Conservation (phyloP, 2,888 invertebrate species). For the Phyto melanocephala region DNA sequence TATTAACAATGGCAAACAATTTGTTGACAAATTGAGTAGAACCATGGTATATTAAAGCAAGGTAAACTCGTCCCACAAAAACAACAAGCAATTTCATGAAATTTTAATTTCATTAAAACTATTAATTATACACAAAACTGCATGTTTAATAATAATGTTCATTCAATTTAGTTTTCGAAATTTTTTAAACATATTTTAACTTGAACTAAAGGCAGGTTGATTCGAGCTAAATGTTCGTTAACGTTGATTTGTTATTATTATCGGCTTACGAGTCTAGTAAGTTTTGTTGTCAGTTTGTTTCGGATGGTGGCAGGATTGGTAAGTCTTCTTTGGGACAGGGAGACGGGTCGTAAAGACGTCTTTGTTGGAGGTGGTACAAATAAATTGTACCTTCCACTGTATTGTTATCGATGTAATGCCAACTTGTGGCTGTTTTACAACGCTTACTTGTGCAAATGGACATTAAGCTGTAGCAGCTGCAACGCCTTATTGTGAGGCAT, state of each 20-base stretch:
- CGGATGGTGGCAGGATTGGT: conserved; percentile 85
- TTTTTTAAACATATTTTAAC: conserved; percentile 83
- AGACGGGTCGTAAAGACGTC: conserved; percentile 79
- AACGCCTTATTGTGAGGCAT: conserved; percentile 64
- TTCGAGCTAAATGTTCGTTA: conserved; percentile 58
- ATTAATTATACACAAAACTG: no score
- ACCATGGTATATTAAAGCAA: no score
- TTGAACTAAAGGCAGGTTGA: conserved; percentile 72
- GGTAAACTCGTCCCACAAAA: no score
- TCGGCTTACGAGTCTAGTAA: conserved; percentile 46
- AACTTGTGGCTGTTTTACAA: conserved; percentile 56
- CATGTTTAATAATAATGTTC: no score
- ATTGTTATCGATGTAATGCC: conserved; percentile 68
- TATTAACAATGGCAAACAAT: no score
- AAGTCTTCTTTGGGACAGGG: conserved; percentile 83
- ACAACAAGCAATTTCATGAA: no score
- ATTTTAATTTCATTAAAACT: no score
- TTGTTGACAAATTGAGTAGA: no score
- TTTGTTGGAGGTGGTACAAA: conserved; percentile 88
- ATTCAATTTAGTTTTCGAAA: no score
- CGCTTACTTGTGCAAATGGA: conserved; percentile 60
- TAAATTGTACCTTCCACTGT: conserved; percentile 86
- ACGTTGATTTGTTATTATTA: conserved; percentile 37
- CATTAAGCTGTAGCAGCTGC: conserved; percentile 68
- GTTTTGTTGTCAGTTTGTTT: conserved; percentile 74